Base-by-base conservation (phyloP, 2,113 vertebrate genomes). In the Daphoenositta chrysoptera region DNA sequence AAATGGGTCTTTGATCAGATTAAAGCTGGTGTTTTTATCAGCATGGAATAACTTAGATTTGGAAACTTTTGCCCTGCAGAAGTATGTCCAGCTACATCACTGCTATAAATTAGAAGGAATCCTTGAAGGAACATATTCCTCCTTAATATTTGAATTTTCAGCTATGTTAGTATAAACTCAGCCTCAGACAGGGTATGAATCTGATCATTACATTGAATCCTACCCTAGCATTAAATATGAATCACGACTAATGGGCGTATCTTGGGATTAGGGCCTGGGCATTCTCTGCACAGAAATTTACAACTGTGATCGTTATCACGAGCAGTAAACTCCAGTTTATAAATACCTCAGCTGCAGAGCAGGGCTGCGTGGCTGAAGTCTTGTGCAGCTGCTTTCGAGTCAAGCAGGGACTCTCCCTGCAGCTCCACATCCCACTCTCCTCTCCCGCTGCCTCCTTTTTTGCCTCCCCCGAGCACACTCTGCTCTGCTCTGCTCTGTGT, bases 401-500 rank as follows among this genome's bases (percentile, higher is more conserved):
- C 66, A 65, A 68, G 48, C 45, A 53, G 77, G 80, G 76, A 15
- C 45, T 51, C 19, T 83, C 15, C 37, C 61, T 63, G 48, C 51
- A 85, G 27, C n/a, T 71, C 54, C 7, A 3, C 17, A n/a, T 28
- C 37, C 65, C 37, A 5, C 21, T 60, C 21, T 86, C 19, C 39
- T 89, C 56, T 45, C 50, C 9, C 2, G 1, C 71, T 79, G 71
- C 22, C 40, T 96, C 24, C 28, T 44, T 63, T 50, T 47, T 30
- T 50, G 39, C 63, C 20, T 64, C 35, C 9, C 63, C 9, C 0
- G 0, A 1, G 27, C 30, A 14, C 0, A 0, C 35, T 56, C 13
- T 14, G 2, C 6, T 28, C 7, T 37, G 33, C n/a, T 28, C 10
- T 37, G 33, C n/a, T 27, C 17, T 7, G 3, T 10, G 15, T 37